These are phyloP conservation scores for Semotilus atromaculatus DNA, from an alignment of 2,797 vertebrate genomes.

Conservation along the genomic window DNA sequence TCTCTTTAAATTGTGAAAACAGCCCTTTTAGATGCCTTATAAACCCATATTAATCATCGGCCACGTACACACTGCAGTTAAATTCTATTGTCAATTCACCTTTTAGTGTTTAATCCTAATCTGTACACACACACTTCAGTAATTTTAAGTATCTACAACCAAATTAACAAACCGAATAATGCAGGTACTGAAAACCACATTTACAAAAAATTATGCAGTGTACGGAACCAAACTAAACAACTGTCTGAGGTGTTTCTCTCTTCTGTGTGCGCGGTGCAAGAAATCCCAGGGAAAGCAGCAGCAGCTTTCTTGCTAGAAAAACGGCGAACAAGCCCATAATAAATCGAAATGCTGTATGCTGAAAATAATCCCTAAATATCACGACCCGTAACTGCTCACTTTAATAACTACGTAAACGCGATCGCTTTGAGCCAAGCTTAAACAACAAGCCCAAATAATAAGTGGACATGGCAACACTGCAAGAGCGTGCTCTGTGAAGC, in stretches of 20 bases:
- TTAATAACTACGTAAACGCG: neutral
- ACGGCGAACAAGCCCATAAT: neutral
- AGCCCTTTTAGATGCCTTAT: slow-evolving; percentile 22
- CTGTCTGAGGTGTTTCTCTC: neutral
- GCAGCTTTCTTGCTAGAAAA: neutral
- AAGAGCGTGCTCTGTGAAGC: neutral
- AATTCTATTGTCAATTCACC: neutral
- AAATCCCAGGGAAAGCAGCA: neutral
- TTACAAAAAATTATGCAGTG: neutral
- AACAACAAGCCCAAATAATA: neutral
- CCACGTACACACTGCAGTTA: neutral
- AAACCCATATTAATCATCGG: slow-evolving; percentile 8
- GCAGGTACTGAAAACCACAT: neutral
- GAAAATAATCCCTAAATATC: neutral
- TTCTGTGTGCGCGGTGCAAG: neutral
- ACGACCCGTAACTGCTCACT: neutral
- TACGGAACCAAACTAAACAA: neutral
- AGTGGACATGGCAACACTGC: neutral
- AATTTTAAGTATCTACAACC: neutral
- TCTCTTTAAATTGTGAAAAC: slow-evolving; percentile 16
- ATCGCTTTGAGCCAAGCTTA: neutral
- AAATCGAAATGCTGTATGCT: neutral
- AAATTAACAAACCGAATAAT: neutral
- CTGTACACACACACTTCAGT: neutral
- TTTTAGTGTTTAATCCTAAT: neutral